Evolutionary conservation across 2,797 vertebrate species (phyloP), one percentile per base, ranked within the genome.

Genomic region (Dipus sagitta): DNA sequence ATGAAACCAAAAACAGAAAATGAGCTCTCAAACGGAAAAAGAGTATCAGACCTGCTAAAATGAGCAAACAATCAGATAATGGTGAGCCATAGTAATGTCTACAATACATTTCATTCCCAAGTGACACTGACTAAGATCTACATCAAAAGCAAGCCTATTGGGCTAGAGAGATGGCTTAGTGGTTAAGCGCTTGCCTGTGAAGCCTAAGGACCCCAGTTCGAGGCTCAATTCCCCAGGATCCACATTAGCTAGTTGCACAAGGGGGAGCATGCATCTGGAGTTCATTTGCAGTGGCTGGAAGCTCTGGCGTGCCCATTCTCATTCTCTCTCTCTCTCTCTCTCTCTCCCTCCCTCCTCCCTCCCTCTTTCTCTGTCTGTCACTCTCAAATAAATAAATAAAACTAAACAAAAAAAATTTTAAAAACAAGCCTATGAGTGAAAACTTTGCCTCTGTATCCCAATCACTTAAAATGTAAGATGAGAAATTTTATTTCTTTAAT

Each of bases 1-100:
- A 95, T 42, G 64, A 88, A 68, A 76, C n/a, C 52, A 71, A 87
- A 83, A 89, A n/a, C 38, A 68, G 38, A 96, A 93, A 88, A 92
- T 76, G 28, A 86, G 82, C 68, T 80, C 18, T 62, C 82, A 93
- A 87, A 85, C 17, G 6, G 62, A 89, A 71, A 64, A 92, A 86
- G 30, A 72, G 7, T 52, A 1, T 65, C 86, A 82, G 28, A 93
- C 34, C 85, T 20, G 30, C 23, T 67, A 77, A 84, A 89, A 32
- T 77, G 87, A 88, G 26, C 84, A 28, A 82, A 88, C 38, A 28
- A 91, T 54, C 11, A 70, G 77, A 3, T 84, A 86, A 10, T 71
- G 62, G 23, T 68, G 52, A 91, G 80, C 34, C 62, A n/a, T n/a
- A 86, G 15, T 24, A 72, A 77, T 58, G 71, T 47, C 47, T 84